Evolutionary conservation across 2,797 vertebrate species (phyloP), one percentile per base, ranked within the genome.

Genomic region (Decapterus maruadsi): DNA sequence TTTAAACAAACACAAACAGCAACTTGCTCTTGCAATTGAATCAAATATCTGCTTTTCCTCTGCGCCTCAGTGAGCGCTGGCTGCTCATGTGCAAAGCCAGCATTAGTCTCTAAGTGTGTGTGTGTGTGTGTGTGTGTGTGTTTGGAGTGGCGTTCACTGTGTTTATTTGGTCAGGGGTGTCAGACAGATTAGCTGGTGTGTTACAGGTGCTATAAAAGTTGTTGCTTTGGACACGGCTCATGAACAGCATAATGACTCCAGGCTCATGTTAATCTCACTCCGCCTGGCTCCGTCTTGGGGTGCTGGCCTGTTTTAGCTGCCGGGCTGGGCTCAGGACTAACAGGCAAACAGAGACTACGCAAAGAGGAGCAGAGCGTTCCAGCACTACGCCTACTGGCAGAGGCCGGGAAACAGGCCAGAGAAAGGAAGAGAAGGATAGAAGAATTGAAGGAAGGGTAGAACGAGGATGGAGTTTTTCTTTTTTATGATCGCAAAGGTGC

Each of bases 141-240:
- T 86, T 61, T 85, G 65, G 42, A 74, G 74, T 78, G 80, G 75
- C 77, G 31, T 63, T 64, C 51, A 34, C 75, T 77, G 77, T 89
- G 87, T 88, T 92, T 91, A 90, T 92, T 88, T 90, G 84, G 84
- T 88, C 84, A 69, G 70, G 78, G 86, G 87, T 90, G 90, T 91
- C 82, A 83, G 86, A 81, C 85, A 88, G 89, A 92, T 93, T 92
- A 91, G 87, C 84, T 78, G 78, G 82, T 87, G 82, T 92, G 90
- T 90, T 91, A 89, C 87, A 91, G 90, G 90, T 91, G 83, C 86
- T 88, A 80, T 92, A 88, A 92, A 92, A 89, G 78, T 83, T 88
- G 87, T 86, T 87, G 78, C 91, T 92, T 89, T 90, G 87, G 92
- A 90, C 90, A 89, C 76, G 81, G 92, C 89, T 92, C 88, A 90